Base-by-base conservation (phyloP, 2,797 vertebrate genomes). In the Leontocebus nigricollis region DNA sequence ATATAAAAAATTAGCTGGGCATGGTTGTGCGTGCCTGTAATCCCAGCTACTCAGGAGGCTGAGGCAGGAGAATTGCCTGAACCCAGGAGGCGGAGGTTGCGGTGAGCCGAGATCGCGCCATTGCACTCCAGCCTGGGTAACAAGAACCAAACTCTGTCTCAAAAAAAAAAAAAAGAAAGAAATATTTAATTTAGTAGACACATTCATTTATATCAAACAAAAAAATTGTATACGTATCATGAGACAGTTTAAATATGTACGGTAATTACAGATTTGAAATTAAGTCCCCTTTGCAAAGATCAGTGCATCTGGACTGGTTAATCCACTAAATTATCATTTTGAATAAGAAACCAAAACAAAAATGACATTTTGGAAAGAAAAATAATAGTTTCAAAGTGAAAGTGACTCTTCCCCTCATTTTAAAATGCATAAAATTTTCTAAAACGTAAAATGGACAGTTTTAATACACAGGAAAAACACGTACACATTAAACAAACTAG, bases 141-240 rank as follows among this genome's bases (percentile, higher is more conserved):
- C n/a, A n/a, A n/a, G n/a, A n/a, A n/a, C n/a, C n/a, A n/a, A n/a
- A n/a, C n/a, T n/a, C n/a, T n/a, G n/a, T n/a, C n/a, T n/a, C n/a
- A n/a, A n/a, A n/a, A n/a, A n/a, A n/a, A n/a, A n/a, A n/a, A n/a
- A n/a, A n/a, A n/a, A n/a, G n/a, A n/a, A n/a, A n/a, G 46, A 95
- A 70, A 96, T 36, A 96, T 88, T 94, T 93, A 96, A 82, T 61
- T 96, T 77, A 97, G 26, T 64, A 94, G 82, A 55, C 7, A 97
- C 93, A 96, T 26, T 10, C 44, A 46, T 81, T 81, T 84, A 97
- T 92, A 93, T 44, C 70, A 79, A 95, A 97, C 14, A 81, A 96
- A 79, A 86, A 5, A 93, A 93, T n/a, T 24, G 50, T 48, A 93
- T 17, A 93, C 3, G 61, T 39, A 86, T 72, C 39, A 33, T 46